Evolutionary conservation across 2,888 invertebrate species (phyloP).

Genomic region (Rotaria macrura): DNA sequence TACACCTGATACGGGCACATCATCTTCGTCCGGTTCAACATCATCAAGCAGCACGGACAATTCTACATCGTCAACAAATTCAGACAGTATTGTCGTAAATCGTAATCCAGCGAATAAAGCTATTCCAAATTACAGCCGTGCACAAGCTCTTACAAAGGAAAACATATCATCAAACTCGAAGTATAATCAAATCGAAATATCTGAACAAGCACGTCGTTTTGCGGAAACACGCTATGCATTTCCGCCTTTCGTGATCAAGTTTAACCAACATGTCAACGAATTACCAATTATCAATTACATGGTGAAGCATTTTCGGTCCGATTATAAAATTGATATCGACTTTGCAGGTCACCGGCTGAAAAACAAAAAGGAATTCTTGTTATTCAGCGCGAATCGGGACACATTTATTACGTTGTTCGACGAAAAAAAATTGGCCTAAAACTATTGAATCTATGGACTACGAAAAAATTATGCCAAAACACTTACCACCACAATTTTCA

Average conservation of each 20-base stretch:
- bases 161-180: no score
- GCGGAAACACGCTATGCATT: not conserved
- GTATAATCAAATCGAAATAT: not conserved
- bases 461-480: not conserved
- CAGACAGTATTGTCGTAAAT: no score
- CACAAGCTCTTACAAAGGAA: no score
- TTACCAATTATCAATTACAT: not conserved
- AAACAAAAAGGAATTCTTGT: not conserved
- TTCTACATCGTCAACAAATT: no score
- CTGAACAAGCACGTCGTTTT: not conserved
- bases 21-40: no score
- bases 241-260: not conserved
- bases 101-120: no score
- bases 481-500: not conserved
- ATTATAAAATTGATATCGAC: not conserved
- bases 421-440: not conserved
- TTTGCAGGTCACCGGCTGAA: not conserved
- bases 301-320: not conserved
- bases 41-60: no score
- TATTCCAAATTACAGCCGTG: no score
- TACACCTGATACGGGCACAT: no score
- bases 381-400: not conserved
- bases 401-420: not conserved
- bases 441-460: not conserved
- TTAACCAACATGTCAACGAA: not conserved